phyloP scores from a whole-genome alignment of 2,797 vertebrate genomes.

The Anguilla megastoma region DNA sequence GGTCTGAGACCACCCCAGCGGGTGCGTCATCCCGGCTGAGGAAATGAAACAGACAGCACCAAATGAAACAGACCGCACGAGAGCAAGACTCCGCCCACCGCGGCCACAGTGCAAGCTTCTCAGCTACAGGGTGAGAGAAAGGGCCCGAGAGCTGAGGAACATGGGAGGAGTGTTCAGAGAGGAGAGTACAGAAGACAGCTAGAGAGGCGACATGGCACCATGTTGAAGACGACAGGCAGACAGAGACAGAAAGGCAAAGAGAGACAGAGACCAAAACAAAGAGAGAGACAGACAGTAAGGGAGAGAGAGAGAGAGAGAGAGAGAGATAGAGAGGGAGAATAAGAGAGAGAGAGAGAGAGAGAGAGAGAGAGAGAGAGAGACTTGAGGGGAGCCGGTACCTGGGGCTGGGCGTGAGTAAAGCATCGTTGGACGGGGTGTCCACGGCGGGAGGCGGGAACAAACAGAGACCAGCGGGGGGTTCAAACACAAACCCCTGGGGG shows the following conservation, averaged over 20 bases:
- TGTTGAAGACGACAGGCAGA: background rate
- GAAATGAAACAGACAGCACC: background rate
- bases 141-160: background rate
- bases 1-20: conserved; percentile 25
- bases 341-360: no score
- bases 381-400: conserved; percentile 48
- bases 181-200: background rate
- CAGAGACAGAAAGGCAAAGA: background rate
- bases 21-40: background rate
- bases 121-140: background rate
- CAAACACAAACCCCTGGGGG: conserved; percentile 84
- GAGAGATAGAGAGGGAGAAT: no score
- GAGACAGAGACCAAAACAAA: no score
- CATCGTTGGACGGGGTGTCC: conserved; percentile 74
- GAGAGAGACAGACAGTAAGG: no score
- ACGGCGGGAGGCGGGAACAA: conserved; percentile 77
- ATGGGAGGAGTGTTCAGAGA: background rate
- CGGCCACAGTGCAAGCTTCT: background rate
- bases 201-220: background rate
- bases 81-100: no score
- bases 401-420: conserved; percentile 72
- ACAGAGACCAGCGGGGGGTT: conserved; percentile 75
- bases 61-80: background rate
- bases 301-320: no score
- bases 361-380: no score